These are phyloP conservation scores for Lutra lutra DNA, from an alignment of 2,797 vertebrate species.

Conservation along the genomic window DNA sequence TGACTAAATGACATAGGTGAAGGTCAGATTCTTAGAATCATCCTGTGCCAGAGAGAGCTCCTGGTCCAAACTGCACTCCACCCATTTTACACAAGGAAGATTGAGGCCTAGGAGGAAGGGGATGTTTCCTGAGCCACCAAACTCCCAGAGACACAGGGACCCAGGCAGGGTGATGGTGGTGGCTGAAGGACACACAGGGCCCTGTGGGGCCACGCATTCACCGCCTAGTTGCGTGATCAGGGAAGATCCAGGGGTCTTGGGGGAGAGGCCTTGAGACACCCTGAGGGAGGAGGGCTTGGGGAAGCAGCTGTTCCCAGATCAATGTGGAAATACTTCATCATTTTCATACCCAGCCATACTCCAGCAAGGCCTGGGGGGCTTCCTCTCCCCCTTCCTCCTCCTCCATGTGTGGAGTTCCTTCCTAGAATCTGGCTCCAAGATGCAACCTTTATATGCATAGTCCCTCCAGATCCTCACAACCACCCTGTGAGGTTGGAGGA, in stretches of 20 bases:
- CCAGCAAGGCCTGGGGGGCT: neutral
- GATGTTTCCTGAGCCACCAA: neutral
- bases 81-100: neutral
- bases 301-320: neutral
- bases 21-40: neutral
- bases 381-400: neutral
- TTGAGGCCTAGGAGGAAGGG: neutral
- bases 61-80: neutral
- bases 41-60: neutral
- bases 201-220: neutral
- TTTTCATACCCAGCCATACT: neutral
- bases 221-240: too few relatives aligned
- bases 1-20: neutral
- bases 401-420: neutral
- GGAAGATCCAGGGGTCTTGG: neutral
- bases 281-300: rapidly evolving
- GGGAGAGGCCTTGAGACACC: neutral
- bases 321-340: neutral
- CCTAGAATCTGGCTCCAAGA: neutral
- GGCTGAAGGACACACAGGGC: neutral
- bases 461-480: neutral
- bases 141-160: neutral
- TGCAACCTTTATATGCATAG: neutral
- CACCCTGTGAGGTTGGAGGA: neutral
- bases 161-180: neutral